A percentile compares a stretch with the other conserved stretches of the same genome.
These are phyloP conservation scores for Rhegmatorhina hoffmannsi DNA, from an alignment of 2,113 vertebrate genomes.

Conservation along the genomic window DNA sequence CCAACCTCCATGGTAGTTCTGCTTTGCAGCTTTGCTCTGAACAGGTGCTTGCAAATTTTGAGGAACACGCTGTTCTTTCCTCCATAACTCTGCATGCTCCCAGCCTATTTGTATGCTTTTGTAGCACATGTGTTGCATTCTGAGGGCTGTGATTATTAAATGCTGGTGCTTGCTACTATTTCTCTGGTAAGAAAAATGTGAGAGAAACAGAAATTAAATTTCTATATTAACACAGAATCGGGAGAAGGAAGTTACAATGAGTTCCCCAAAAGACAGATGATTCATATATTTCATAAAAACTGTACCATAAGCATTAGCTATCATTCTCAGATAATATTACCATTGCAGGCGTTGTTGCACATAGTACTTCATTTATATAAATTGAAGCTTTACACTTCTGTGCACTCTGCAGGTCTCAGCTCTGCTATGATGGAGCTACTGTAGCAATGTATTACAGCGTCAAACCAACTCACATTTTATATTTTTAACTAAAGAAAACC, in stretches of 20 bases:
- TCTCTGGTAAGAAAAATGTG: not conserved
- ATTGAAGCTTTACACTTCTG: conserved; percentile 1
- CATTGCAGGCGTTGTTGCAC: conserved; percentile 40
- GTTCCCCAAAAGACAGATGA: conserved; percentile 49
- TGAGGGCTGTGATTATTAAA: conserved; percentile 32
- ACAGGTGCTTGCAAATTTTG: not conserved
- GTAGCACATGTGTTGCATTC: not conserved
- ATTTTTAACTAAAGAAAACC: conserved; percentile 30
- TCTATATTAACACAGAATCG: conserved; percentile 2
- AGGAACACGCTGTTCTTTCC: not conserved
- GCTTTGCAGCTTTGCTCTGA: not conserved
- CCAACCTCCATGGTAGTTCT: not conserved
- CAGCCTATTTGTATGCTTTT: not conserved
- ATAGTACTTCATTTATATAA: conserved; percentile 44
- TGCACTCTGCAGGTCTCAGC: conserved; percentile 6
- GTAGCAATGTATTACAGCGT: not conserved
- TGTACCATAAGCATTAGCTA: conserved; percentile 3
- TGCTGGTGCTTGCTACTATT: not conserved
- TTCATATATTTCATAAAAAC: conserved; percentile 57
- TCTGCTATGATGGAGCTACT: not conserved
- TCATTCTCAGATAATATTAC: conserved; percentile 11
- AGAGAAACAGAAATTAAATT: conserved; percentile 47
- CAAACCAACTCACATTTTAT: not conserved
- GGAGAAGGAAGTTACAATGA: not conserved
- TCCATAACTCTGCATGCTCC: not conserved